These are phyloP conservation scores for Ranitomeya imitator DNA, from an alignment of 2,113 vertebrate genomes.

Conservation along the genomic window DNA sequence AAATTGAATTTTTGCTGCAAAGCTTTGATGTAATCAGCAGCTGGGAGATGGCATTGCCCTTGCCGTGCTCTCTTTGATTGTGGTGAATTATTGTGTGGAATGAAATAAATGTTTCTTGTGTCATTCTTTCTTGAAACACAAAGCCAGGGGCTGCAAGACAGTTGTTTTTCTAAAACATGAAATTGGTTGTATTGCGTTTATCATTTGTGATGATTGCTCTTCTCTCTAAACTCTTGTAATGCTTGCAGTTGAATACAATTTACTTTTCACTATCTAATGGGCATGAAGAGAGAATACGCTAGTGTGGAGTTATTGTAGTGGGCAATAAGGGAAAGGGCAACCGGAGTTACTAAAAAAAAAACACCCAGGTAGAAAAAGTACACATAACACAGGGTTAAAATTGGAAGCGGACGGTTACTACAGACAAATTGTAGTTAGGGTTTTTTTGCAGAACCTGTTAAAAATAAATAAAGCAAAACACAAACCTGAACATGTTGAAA, in stretches of 20 bases:
- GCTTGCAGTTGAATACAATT: slow-evolving; percentile 38
- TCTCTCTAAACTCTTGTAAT: slow-evolving; percentile 46
- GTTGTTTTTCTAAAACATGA: slow-evolving; percentile 60
- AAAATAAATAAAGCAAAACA: no score
- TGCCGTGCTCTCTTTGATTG: slow-evolving; percentile 72
- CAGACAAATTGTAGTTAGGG: no score
- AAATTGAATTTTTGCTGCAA: slow-evolving; percentile 83
- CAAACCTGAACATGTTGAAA: no score
- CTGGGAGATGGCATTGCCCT: slow-evolving; percentile 79
- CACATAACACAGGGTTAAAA: no score
- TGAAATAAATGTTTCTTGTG: slow-evolving; percentile 78
- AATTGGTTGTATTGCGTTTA: slow-evolving; percentile 67
- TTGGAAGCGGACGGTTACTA: no score
- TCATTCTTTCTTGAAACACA: slow-evolving; percentile 76
- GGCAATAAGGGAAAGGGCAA: not conserved
- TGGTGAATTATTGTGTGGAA: slow-evolving; percentile 76
- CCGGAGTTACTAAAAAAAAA: no score
- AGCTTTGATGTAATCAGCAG: slow-evolving; percentile 81
- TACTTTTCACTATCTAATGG: slow-evolving; percentile 31
- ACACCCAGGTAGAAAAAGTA: no score
- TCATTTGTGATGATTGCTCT: slow-evolving; percentile 44
- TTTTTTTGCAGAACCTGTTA: no score
- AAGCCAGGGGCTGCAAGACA: slow-evolving; percentile 73
- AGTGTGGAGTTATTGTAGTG: not conserved
- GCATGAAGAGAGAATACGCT: not conserved